Evolutionary conservation across 2,888 invertebrate genomes (phyloP), one percentile per base, ranked within the genome.

Genomic region (Mythimna loreyi): DNA sequence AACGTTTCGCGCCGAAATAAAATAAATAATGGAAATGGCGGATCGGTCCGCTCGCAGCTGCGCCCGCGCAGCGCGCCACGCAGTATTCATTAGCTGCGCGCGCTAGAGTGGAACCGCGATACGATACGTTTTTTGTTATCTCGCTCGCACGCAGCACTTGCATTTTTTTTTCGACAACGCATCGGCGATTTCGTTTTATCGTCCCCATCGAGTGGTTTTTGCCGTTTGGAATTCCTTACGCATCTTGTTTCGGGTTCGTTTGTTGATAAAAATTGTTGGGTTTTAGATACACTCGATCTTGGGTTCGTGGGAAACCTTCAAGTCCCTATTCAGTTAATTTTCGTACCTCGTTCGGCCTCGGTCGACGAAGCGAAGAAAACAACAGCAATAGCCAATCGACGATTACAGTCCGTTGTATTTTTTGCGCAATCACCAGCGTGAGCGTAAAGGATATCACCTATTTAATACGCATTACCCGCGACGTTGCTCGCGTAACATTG

Each of bases 151-250:
- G 92, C 91, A 93, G 91, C 90, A 90, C 91, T 92, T 91, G 93
- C 92, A 88, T 92, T 93, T 94, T 94, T 93, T 94, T 93, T 92
- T 90, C 89, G 87, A 91, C 90, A 93, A 93, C 93, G 94, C 93
- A 95, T 94, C 95, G 94, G 92, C 92, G 94, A 94, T 94, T 95
- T 93, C 93, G 93, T 93, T 94, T 95, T 93, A 94, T 93, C 94
- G 93, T 92, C 92, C 93, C 92, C 92, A 92, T 93, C 92, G 92
- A 92, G 92, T 90, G 90, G 93, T 94, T 94, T 94, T 94, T 94
- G 93, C 92, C 92, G 92, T 92, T 93, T 89, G 90, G 92, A 87
- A 94, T 94, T 93, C 92, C 92, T 92, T 92, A 91, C 92, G 92
- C 92, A 92, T 93, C 92, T 93, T 88, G 91, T 91, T 92, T 92